phyloP scores from a whole-genome alignment of 2,888 invertebrate species.

The Cynaeus angustus region DNA sequence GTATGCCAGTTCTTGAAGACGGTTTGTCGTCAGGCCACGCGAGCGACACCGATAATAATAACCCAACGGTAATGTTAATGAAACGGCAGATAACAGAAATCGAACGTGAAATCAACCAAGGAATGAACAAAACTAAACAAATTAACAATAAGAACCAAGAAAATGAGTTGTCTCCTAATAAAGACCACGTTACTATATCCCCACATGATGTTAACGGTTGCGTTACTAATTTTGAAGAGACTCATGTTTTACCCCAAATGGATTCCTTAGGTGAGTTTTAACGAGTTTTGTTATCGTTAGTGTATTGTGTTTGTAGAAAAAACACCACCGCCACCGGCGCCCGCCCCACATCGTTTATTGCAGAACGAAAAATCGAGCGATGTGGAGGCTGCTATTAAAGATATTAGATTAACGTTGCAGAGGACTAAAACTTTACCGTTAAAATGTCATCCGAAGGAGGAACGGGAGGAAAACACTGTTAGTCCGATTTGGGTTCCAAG shows the following conservation, averaged over 20 bases:
- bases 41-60: conserved; percentile 93
- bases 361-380: conserved; percentile 67
- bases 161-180: conserved; percentile 66
- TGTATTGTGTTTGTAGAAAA: conserved; percentile 71
- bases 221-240: conserved; percentile 67
- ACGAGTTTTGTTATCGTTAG: too few relatives aligned
- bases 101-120: conserved; percentile 79
- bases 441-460: conserved; percentile 70
- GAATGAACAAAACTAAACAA: conserved; percentile 72
- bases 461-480: conserved; percentile 72
- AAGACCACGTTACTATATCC: conserved; percentile 62
- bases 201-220: conserved; percentile 68
- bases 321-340: conserved; percentile 85
- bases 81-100: conserved; percentile 84
- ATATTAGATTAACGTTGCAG: conserved; percentile 86
- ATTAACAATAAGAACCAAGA: conserved; percentile 61
- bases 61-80: conserved; percentile 80
- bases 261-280: conserved; percentile 64
- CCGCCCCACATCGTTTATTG: conserved; percentile 80
- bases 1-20: conserved; percentile 95
- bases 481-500: conserved; percentile 84
- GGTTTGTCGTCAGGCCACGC: conserved; percentile 95
- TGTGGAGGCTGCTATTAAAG: conserved; percentile 83
- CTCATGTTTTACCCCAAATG: conserved; percentile 65
- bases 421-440: conserved; percentile 80